phyloP scores from a whole-genome alignment of 2,113 vertebrate genomes.

The Scomber japonicus region DNA sequence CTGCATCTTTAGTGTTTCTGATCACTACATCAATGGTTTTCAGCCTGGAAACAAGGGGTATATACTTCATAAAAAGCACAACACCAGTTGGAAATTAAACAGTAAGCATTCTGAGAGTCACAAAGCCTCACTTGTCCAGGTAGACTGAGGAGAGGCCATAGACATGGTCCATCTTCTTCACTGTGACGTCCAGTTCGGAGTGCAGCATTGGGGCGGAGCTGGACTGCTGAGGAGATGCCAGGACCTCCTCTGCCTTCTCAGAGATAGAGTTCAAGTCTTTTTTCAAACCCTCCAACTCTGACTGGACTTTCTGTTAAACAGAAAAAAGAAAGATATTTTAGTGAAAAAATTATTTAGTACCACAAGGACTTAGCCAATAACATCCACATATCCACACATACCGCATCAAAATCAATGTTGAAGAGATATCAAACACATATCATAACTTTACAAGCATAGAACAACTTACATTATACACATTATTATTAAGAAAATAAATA shows the following conservation, averaged over 20 bases:
- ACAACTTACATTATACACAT: too few relatives aligned
- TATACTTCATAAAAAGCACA: background rate
- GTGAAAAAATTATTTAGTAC: background rate
- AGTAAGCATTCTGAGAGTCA: background rate
- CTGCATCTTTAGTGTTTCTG: constrained; percentile 90
- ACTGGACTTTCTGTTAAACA: constrained; percentile 88
- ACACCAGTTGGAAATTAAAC: background rate
- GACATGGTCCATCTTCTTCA: constrained; percentile 93
- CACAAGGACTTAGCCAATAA: too few relatives aligned
- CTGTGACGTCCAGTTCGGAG: constrained; percentile 91
- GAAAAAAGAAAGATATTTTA: background rate
- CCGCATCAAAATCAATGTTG: too few relatives aligned
- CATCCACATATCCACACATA: too few relatives aligned
- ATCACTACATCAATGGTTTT: constrained; percentile 95
- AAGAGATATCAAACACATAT: too few relatives aligned
- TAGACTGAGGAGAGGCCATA: constrained; percentile 93
- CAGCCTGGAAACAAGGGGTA: constrained; percentile 81
- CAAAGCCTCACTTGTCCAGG: constrained; percentile 91
- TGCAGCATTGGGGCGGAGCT: constrained; percentile 86
- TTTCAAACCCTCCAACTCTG: constrained; percentile 91
- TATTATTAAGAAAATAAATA: too few relatives aligned
- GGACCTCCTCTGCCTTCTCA: constrained; percentile 86
- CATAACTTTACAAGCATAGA: too few relatives aligned
- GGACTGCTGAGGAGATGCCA: constrained; percentile 86
- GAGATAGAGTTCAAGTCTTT: constrained; percentile 87